These are phyloP conservation scores for Lithobius niger DNA, from an alignment of 1,140 invertebrate genomes.

Conservation along the genomic window DNA sequence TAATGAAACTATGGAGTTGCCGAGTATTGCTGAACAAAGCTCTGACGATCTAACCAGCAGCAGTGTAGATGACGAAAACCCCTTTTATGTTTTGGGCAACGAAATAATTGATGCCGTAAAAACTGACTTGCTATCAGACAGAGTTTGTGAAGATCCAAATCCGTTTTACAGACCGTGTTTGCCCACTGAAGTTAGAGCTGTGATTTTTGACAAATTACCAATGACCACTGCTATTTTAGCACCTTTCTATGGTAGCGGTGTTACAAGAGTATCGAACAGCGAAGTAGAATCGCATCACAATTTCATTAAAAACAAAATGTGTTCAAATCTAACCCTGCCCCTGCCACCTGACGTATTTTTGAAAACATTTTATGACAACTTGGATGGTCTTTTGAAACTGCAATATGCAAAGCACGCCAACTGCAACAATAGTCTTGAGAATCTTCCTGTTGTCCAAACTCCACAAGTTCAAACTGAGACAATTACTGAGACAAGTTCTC, in stretches of 20 bases:
- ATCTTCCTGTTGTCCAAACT: too few relatives aligned
- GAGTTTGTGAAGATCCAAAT: background rate
- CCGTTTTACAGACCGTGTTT: background rate
- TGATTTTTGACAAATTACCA: background rate
- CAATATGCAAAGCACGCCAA: background rate
- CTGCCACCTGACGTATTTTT: background rate
- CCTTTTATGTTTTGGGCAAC: background rate
- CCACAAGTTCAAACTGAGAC: too few relatives aligned
- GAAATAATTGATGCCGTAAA: background rate
- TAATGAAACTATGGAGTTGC: background rate
- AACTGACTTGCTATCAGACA: background rate
- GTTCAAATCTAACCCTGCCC: background rate
- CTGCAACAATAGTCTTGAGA: too few relatives aligned
- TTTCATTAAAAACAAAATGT: background rate
- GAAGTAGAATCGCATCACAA: background rate
- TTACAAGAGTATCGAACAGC: background rate
- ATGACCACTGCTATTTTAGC: background rate
- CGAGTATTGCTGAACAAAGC: background rate
- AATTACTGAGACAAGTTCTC: too few relatives aligned
- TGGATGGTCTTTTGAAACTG: background rate
- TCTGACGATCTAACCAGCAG: background rate
- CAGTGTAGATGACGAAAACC: background rate
- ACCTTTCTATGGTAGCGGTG: background rate
- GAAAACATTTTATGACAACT: background rate
- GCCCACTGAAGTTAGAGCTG: background rate